Evolutionary conservation across 1,140 invertebrate genomes (phyloP).

Genomic region (Matsumurasca onukii): DNA sequence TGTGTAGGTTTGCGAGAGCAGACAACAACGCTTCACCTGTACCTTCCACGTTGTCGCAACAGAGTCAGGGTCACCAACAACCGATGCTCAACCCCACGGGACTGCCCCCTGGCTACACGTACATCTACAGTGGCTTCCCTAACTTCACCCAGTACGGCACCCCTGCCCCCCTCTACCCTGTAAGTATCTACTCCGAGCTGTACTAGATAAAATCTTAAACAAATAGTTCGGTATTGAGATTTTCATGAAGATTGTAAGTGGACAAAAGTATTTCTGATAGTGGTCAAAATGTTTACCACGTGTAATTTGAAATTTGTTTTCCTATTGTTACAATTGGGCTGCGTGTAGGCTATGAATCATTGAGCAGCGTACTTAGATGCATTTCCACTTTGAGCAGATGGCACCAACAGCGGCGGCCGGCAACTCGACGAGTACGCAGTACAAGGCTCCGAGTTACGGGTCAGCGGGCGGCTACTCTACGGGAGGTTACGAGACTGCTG

Average conservation of each 20-base stretch:
- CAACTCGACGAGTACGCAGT: slow-evolving; percentile 60
- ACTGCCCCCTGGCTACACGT: slow-evolving; percentile 60
- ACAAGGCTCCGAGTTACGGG: slow-evolving; percentile 62
- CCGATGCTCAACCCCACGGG: slow-evolving; percentile 58
- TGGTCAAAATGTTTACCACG: too few relatives aligned
- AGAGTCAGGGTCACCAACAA: slow-evolving; percentile 59
- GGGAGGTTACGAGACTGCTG: slow-evolving; percentile 65
- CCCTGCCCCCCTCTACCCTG: slow-evolving; percentile 64
- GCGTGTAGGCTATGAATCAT: too few relatives aligned
- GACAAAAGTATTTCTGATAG: too few relatives aligned
- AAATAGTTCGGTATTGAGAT: too few relatives aligned
- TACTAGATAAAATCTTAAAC: too few relatives aligned
- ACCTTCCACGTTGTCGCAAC: slow-evolving; percentile 69
- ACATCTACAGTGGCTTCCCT: slow-evolving; percentile 65
- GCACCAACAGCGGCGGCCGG: slow-evolving; percentile 55
- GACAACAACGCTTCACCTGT: slow-evolving; percentile 84
- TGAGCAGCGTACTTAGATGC: too few relatives aligned
- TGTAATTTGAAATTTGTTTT: too few relatives aligned
- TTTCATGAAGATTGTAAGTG: too few relatives aligned
- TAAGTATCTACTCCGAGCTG: slow-evolving; percentile 53
- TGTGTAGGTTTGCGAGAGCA: slow-evolving; percentile 73
- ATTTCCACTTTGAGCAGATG: slow-evolving; percentile 58
- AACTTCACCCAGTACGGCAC: slow-evolving; percentile 71
- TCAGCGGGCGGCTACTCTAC: slow-evolving; percentile 61
- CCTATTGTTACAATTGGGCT: too few relatives aligned